These are phyloP conservation scores for Caenorhabditis sp. DNA, from an alignment of 2,888 invertebrate genomes.

Conservation along the genomic window DNA sequence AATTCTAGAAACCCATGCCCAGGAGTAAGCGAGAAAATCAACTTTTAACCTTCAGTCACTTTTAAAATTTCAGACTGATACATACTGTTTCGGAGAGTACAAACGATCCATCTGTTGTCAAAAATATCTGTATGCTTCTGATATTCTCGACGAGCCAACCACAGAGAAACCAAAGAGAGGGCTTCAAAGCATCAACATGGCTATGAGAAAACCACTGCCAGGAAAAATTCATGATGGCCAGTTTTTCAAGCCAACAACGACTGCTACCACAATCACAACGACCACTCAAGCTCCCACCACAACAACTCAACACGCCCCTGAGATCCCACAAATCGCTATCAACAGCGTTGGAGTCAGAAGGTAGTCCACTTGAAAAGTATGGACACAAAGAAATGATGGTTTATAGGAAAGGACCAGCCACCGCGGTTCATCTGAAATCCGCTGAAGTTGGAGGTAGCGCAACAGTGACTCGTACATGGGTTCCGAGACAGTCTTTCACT, in stretches of 20 bases:
- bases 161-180: slow-evolving; percentile 40
- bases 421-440: slow-evolving; percentile 38
- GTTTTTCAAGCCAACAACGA: slow-evolving; percentile 42
- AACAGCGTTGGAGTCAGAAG: slow-evolving; percentile 66
- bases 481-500: slow-evolving; percentile 46
- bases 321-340: slow-evolving; percentile 64
- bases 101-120: slow-evolving; percentile 75
- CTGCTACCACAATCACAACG: slow-evolving; percentile 34
- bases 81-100: slow-evolving; percentile 72
- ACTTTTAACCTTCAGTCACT: too few relatives aligned
- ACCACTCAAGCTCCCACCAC: slow-evolving; percentile 34
- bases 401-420: slow-evolving; percentile 52
- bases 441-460: slow-evolving; percentile 55
- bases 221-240: slow-evolving; percentile 63
- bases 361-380: background rate
- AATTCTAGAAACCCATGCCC: slow-evolving; percentile 67
- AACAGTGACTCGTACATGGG: slow-evolving; percentile 53
- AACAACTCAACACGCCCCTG: slow-evolving; percentile 27
- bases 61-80: slow-evolving; percentile 64
- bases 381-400: background rate
- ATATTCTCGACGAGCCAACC: slow-evolving; percentile 62
- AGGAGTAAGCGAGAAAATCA: slow-evolving; percentile 63
- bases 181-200: slow-evolving; percentile 59
- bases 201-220: slow-evolving; percentile 51
- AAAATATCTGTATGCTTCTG: slow-evolving; percentile 64